phyloP scores from a whole-genome alignment of 2,888 invertebrate species.

The Dasypogon diadema region DNA sequence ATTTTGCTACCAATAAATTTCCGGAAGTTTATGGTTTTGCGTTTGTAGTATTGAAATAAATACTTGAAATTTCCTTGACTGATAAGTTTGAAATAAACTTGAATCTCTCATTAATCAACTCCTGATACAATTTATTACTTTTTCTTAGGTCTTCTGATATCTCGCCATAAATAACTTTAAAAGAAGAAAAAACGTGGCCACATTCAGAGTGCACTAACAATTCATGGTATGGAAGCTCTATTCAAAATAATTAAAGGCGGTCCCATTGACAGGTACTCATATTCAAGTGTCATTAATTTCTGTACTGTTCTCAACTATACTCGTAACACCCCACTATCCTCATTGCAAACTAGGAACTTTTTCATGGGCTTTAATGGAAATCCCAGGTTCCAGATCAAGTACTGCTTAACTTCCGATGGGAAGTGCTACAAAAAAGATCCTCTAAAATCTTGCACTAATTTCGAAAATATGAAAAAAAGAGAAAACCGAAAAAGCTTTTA shows the following conservation, averaged over 20 bases:
- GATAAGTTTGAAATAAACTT: too few relatives aligned
- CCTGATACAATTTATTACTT: too few relatives aligned
- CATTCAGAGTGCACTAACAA: too few relatives aligned
- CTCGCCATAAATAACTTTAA: too few relatives aligned
- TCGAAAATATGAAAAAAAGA: conserved; percentile 34
- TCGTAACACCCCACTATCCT: background rate
- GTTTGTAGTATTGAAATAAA: too few relatives aligned
- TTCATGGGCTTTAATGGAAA: conserved; percentile 24
- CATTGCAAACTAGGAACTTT: conserved; percentile 5
- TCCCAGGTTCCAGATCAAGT: conserved; percentile 2
- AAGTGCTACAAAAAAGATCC: conserved; percentile 17
- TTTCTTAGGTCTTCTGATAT: too few relatives aligned
- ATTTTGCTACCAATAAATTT: too few relatives aligned
- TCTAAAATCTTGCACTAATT: conserved; percentile 28
- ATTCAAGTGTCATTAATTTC: conserved; percentile 45
- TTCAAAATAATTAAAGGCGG: background rate
- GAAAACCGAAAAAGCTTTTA: conserved; percentile 40
- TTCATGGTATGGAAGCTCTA: background rate
- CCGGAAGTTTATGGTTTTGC: too few relatives aligned
- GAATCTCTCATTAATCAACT: too few relatives aligned
- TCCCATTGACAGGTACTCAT: background rate
- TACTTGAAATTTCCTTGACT: too few relatives aligned
- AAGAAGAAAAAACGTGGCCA: too few relatives aligned
- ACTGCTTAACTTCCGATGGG: conserved; percentile 16
- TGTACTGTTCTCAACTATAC: background rate